Base-by-base conservation (phyloP, 2,113 vertebrate species). In the Onychorhynchus coronatus region DNA sequence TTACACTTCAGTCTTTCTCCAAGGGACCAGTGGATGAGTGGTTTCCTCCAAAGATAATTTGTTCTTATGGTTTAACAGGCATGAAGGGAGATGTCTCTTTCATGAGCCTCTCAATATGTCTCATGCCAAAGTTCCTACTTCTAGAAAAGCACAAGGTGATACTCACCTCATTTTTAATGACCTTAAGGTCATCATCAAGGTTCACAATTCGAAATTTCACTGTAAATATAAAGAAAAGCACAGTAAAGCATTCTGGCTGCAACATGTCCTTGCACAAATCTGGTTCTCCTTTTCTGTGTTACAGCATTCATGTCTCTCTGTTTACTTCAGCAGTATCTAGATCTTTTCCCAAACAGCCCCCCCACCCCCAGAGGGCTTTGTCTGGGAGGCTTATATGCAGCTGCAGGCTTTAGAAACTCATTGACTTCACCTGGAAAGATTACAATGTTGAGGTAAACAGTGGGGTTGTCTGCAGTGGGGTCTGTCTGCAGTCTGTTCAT, bases 121-220 rank as follows among this genome's bases (percentile, higher is more conserved):
- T 76, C 23, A 53, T 2, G 3, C 30, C 62, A 24, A 89, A 53
- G 20, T 4, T 81, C 9, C 53, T 79, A 6, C 28, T 77, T 88
- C n/a, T 28, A 68, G 42, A 83, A 85, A 75, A 59, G 12, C 13
- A 74, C 25, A 85, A 31, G 12, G 24, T 73, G 52, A 75, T 52
- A 84, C 95, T 95, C 22, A 97, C 94, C 31, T 80, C 61, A 12
- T 95, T 82, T 74, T 89, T 79, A 72, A 93, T 55, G 49, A 95
- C 88, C 20, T 92, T 93, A 78, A 97, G 95, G 41, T 90, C 46
- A 11, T 97, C 84, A 3, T 96, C 39, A 3, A 97, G 24, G 33
- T 55, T 97, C 67, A 97, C 85, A 74, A 96, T 95, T 68, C 81
- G 16, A 91, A 97, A 96, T 76, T 89, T 97, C 87, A 97, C 97